Evolutionary conservation across 2,888 invertebrate genomes (phyloP), one percentile per base, ranked within the genome.

Genomic region (Eupithecia exiguata): DNA sequence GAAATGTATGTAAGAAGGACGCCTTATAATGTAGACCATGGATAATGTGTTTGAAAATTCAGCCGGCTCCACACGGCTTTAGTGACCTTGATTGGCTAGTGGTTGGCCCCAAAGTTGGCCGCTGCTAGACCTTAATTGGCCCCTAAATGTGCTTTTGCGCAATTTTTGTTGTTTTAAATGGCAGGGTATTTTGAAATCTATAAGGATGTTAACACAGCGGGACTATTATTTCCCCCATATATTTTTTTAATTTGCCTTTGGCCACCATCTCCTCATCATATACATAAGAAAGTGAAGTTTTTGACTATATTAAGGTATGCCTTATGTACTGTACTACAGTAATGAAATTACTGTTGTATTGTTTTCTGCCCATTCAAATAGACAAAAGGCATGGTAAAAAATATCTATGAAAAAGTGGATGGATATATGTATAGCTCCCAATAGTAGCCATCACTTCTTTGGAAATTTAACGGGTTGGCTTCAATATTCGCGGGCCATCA

Each of bases 1-100:
- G 83, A 84, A 84, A 83, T 83, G 79, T 84, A 84, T 90, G 89
- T 85, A 89, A 86, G 74, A 84, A 84, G 89, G 87, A 74, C 86
- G 81, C 72, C 36, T 70, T 69, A 76, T 30, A 4, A 58, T 58
- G 21, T 78, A 77, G 78, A 77, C 73, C 76, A 74, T 69, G 71
- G 81, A 79, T 85, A 84, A 84, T 84, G 79, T 65, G 76, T 65
- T 70, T 83, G 82, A 84, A 87, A 87, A 87, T 87, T 40, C 38
- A 66, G 66, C 38, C 38, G 62, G 35, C 35, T 62, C 62, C 35
- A 62, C 62, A 43, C 38, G 40, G 9, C 25, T 66, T 36, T 9
- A 38, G 35, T 18, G 12, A 40, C 46, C n/a, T 7, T 38, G 7
- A 7, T 38, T 38, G 38, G 38, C 7, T 21, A 30, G 30, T 35